Conservation (phyloP, 1,140 invertebrate species). For the Anagrus nilaparvatae region DNA sequence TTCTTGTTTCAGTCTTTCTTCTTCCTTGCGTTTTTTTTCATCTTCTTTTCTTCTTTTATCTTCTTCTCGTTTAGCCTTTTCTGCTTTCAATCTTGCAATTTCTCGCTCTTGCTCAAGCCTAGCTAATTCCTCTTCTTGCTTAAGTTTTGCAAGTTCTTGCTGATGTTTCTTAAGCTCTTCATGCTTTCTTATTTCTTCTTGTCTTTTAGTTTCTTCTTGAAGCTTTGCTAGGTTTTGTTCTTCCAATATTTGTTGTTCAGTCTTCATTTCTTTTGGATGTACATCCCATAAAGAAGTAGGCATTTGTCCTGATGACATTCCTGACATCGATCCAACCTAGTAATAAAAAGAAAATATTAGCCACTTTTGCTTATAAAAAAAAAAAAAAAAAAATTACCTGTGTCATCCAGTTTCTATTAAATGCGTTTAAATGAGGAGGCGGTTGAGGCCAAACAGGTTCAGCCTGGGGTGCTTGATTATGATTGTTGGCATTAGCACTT, state of each 20-base stretch:
- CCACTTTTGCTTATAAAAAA: background rate
- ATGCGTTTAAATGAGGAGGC: conserved; percentile 32
- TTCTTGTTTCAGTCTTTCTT: conserved; percentile 41
- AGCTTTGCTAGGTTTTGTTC: conserved; percentile 43
- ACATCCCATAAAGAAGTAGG: conserved; percentile 37
- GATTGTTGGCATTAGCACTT: conserved; percentile 32
- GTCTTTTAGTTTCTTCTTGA: conserved; percentile 38
- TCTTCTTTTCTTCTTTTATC: conserved; percentile 34
- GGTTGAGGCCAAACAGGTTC: conserved; percentile 30
- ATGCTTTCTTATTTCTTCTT: conserved; percentile 32
- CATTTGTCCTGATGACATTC: conserved; percentile 35
- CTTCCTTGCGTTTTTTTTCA: conserved; percentile 36
- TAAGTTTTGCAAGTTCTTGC: conserved; percentile 35
- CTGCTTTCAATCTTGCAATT: conserved; percentile 39
- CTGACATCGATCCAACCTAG: conserved; percentile 32
- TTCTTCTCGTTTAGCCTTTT: conserved; percentile 33
- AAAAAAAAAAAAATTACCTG: conserved; percentile 22
- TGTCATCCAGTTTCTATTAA: conserved; percentile 36
- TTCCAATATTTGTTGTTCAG: conserved; percentile 45
- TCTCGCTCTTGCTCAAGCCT: conserved; percentile 27
- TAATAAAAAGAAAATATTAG: conserved; percentile 4
- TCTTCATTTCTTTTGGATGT: conserved; percentile 42
- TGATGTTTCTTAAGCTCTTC: conserved; percentile 29
- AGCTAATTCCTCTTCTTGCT: conserved; percentile 28
- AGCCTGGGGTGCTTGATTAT: conserved; percentile 30